A percentile compares a stretch with the other conserved stretches of the same genome.
Conservation (phyloP, 37 sponge, comb jelly and placozoan genomes). For the Aplysina aerophoba region DNA sequence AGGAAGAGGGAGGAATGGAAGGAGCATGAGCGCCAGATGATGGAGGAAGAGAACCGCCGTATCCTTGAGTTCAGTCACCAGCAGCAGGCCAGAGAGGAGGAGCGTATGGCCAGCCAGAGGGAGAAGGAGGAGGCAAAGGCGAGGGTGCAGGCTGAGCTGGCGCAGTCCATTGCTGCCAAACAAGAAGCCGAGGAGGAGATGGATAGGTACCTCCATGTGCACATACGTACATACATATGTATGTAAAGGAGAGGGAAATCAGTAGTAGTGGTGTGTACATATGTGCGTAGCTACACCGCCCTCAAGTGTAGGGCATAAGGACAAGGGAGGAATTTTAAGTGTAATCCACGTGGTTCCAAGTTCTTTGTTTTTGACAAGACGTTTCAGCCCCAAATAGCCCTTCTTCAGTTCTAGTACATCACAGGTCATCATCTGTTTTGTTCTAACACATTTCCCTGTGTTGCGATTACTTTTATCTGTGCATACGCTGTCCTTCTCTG, state of each 20-base stretch:
- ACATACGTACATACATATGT: neutral
- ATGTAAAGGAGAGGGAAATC: neutral
- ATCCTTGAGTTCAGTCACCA: slow-evolving; percentile 89
- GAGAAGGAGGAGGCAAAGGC: slow-evolving; percentile 81
- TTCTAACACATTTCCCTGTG: neutral
- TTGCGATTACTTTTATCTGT: neutral
- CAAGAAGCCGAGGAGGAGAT: slow-evolving; percentile 74
- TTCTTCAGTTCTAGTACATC: no score
- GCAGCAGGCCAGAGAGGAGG: slow-evolving; percentile 87
- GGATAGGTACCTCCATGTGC: slow-evolving; percentile 64
- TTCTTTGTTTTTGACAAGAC: no score
- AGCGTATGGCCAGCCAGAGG: slow-evolving; percentile 63
- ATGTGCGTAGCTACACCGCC: no score
- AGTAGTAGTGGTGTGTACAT: no score
- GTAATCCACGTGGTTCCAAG: no score
- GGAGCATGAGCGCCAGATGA: slow-evolving; percentile 76
- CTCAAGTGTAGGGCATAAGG: no score
- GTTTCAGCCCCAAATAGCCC: no score
- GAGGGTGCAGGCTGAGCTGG: slow-evolving; percentile 55
- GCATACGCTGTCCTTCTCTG: neutral
- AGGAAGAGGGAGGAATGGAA: slow-evolving; percentile 93
- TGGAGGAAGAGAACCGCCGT: slow-evolving; percentile 94
- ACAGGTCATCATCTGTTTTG: neutral
- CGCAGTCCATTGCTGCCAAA: slow-evolving; percentile 53
- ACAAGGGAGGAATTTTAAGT: no score